phyloP scores from a whole-genome alignment of 2,888 invertebrate species.

The Megastigmus dorsalis region DNA sequence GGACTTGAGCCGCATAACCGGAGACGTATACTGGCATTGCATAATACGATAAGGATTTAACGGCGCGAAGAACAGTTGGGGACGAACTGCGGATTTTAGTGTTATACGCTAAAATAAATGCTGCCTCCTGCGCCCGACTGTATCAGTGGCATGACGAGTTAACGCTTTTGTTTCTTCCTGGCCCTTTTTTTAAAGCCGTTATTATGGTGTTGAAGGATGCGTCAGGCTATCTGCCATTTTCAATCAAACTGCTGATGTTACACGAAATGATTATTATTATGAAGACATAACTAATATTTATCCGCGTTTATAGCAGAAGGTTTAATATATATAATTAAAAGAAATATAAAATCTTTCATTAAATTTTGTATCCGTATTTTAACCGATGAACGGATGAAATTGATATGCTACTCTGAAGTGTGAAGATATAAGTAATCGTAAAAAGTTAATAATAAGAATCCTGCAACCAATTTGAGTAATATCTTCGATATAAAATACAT shows the following conservation, averaged over 20 bases:
- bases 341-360: not conserved
- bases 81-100: slow-evolving; percentile 24
- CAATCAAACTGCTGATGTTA: slow-evolving; percentile 14
- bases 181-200: slow-evolving; percentile 19
- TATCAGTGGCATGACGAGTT: not conserved
- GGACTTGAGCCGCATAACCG: slow-evolving; percentile 9
- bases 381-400: no score
- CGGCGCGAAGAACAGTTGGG: slow-evolving; percentile 18
- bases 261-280: not conserved
- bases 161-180: not conserved
- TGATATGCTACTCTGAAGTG: no score
- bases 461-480: no score
- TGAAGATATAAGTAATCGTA: no score
- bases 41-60: slow-evolving; percentile 42
- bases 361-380: no score
- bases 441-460: no score
- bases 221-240: slow-evolving; percentile 33
- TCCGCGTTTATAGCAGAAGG: not conserved
- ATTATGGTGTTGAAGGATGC: not conserved
- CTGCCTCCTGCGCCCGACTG: not conserved
- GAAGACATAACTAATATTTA: slow-evolving; percentile 32
- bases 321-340: not conserved
- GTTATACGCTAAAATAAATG: slow-evolving; percentile 17
- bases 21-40: slow-evolving; percentile 12
- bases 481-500: no score